Conservation (phyloP, 2,797 vertebrate genomes). For the Alosa sapidissima region DNA sequence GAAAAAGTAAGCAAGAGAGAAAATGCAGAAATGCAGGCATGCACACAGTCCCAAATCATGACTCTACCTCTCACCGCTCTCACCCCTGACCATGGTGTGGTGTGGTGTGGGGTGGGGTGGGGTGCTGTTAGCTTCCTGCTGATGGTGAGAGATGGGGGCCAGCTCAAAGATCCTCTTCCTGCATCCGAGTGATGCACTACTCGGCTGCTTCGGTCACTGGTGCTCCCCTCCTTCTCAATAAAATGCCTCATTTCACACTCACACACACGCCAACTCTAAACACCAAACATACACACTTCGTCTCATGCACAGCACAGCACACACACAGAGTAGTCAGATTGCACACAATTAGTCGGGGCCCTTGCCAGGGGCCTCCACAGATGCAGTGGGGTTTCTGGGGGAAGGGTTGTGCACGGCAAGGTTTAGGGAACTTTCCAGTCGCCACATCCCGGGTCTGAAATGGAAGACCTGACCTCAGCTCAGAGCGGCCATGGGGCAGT, state of each 20-base stretch:
- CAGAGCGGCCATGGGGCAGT: not conserved
- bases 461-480: not conserved
- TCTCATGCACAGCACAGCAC: not conserved
- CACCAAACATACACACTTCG: not conserved
- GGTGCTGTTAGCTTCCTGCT: not conserved
- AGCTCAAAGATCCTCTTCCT: not conserved
- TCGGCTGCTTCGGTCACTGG: too few relatives aligned
- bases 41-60: too few relatives aligned
- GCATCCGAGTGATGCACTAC: not conserved
- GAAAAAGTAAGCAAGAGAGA: slow-evolving; percentile 14
- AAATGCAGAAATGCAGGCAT: too few relatives aligned
- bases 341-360: not conserved
- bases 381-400: not conserved
- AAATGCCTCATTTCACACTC: not conserved
- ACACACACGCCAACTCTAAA: not conserved
- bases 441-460: not conserved
- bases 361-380: not conserved
- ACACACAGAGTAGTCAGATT: not conserved
- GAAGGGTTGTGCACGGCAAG: not conserved
- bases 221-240: not conserved
- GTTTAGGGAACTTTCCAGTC: not conserved
- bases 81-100: too few relatives aligned
- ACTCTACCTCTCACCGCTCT: too few relatives aligned
- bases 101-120: too few relatives aligned
- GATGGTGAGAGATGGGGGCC: not conserved